phyloP scores from a whole-genome alignment of 1,140 invertebrate species.

The Pseudomyrmex pallidus region DNA sequence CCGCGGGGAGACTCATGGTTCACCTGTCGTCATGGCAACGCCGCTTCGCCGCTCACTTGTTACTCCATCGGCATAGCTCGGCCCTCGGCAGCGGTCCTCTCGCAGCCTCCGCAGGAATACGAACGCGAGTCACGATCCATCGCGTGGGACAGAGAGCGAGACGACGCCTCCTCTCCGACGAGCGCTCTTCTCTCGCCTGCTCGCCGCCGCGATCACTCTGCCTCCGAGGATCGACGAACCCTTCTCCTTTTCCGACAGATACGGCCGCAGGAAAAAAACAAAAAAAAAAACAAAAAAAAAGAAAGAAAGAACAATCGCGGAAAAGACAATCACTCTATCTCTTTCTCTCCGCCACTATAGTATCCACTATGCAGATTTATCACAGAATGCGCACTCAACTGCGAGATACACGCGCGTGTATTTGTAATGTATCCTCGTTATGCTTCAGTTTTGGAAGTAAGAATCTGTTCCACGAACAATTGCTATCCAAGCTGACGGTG shows the following conservation, averaged over 20 bases:
- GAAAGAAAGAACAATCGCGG: background rate
- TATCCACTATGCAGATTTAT: constrained; percentile 50
- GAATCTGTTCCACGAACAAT: too few species aligned
- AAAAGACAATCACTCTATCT: constrained; percentile 16
- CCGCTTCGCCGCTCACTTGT: constrained; percentile 85
- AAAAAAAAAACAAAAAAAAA: background rate
- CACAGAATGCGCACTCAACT: constrained; percentile 57
- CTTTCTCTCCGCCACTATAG: constrained; percentile 14
- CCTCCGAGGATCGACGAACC: constrained; percentile 26
- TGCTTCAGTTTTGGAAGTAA: background rate
- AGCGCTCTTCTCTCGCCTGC: background rate
- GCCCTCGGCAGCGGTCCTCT: constrained; percentile 78
- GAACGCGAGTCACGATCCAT: constrained; percentile 78
- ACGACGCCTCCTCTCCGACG: constrained; percentile 54
- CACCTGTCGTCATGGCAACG: constrained; percentile 85
- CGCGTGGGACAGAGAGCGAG: constrained; percentile 65
- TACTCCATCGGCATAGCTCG: constrained; percentile 83
- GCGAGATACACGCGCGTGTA: background rate
- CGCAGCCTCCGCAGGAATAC: constrained; percentile 80
- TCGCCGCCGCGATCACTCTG: constrained; percentile 28
- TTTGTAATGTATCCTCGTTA: background rate
- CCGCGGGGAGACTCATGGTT: constrained; percentile 76
- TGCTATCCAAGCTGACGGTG: background rate
- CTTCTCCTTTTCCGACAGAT: constrained; percentile 28
- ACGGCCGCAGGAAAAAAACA: background rate